Evolutionary conservation across 2,888 invertebrate genomes (phyloP), one percentile per base, ranked within the genome.

Genomic region (Amblyjoppa fuscipennis): DNA sequence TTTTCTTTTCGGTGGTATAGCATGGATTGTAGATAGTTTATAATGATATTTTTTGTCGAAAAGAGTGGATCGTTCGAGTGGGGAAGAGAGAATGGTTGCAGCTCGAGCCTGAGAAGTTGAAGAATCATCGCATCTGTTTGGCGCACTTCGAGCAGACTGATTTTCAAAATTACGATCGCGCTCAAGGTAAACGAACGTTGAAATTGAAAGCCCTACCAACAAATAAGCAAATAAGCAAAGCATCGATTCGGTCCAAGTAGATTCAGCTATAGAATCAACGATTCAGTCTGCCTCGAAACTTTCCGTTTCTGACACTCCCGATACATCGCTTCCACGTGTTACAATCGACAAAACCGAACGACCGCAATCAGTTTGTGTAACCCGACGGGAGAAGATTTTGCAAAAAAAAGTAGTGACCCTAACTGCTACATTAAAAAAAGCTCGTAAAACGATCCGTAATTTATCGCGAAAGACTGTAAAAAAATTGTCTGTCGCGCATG

Each of bases 61-160:
- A 74, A 38, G 38, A 74, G 81, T 75, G 75, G 81, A 56, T 56
- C 56, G 56, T 56, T 3, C 56, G 56, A 20, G 20, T 9, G 9
- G 25, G 56, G 20, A 56, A 25, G 45, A 11, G 13, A 13, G 45
- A 45, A 66, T 74, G 81, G 81, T 45, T 81, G 74, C 56, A 74
- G 41, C 11, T 56, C 41, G 75, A 69, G 20, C 59, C 75, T 75
- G 41, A 1, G 45, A 56, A 81, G 45, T 41, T 75, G 41, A n/a
- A 74, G 56, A 74, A 68, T 68, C 45, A 45, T 13, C 81, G 74
- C 4, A 74, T 81, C 68, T 74, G 81, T 68, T 81, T 74, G 81
- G 68, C 3, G 25, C 74, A 68, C 64, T 74, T 81, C 51, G 25
- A 80, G 31, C 59, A 64, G 31, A 20, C 6, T 3, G 80, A 80